Percentiles rank a stretch among this genome's conserved stretches.
Conservation (phyloP, 2,888 invertebrate species). For the Dryocosmus kuriphilus region DNA sequence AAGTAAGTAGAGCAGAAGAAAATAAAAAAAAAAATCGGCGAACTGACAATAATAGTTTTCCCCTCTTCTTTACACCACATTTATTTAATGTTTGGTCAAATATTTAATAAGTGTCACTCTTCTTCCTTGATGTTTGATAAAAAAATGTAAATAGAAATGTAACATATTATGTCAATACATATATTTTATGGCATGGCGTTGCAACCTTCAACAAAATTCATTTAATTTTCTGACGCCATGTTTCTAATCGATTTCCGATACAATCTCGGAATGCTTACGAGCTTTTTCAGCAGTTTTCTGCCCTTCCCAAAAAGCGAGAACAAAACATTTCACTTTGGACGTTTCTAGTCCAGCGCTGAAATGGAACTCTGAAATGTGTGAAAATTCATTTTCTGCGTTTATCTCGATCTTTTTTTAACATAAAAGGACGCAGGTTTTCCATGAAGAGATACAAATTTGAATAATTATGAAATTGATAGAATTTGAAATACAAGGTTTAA, state of each 20-base stretch:
- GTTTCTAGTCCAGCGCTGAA: conserved; percentile 26
- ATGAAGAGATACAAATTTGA: background rate
- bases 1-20: background rate
- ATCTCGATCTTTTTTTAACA: conserved; percentile 1
- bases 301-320: conserved; percentile 18
- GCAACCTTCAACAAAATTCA: conserved; percentile 33
- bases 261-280: conserved; percentile 17
- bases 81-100: background rate
- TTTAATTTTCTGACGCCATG: conserved; percentile 24
- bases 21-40: background rate
- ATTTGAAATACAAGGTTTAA: background rate
- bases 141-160: background rate
- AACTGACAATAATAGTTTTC: background rate
- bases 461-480: background rate
- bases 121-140: background rate
- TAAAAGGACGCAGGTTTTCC: background rate
- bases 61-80: background rate
- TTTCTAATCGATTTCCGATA: conserved; percentile 37
- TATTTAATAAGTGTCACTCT: background rate
- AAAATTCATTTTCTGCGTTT: background rate
- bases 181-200: conserved; percentile 22
- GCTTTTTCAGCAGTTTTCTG: conserved; percentile 23
- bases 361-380: background rate
- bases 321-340: conserved; percentile 13
- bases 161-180: background rate